phyloP scores from a whole-genome alignment of 2,797 vertebrate species.

The Propithecus perrieri region DNA sequence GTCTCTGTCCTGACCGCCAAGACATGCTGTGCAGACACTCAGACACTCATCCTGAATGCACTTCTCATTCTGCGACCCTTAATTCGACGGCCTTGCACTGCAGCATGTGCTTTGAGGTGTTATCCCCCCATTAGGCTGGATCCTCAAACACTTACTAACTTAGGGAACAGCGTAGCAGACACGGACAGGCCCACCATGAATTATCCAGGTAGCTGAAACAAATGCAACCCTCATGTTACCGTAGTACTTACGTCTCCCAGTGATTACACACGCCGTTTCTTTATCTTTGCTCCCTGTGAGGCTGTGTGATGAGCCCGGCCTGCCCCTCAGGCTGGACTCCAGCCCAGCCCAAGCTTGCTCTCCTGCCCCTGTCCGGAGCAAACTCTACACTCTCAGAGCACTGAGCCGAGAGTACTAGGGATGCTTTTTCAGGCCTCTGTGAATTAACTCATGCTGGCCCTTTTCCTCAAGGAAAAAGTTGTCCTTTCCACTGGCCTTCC shows the following conservation, averaged over 20 bases:
- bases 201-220: background rate
- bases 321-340: background rate
- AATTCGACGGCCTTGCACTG: no score
- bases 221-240: fast-evolving
- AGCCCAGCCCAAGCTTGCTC: background rate
- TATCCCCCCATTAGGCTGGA: background rate
- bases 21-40: background rate
- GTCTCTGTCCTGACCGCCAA: background rate
- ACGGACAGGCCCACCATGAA: fast-evolving
- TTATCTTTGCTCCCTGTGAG: background rate
- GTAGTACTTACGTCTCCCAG: background rate
- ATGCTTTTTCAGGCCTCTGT: background rate
- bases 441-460: fast-evolving
- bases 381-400: fast-evolving
- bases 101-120: no score
- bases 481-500: background rate
- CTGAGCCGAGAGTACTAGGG: background rate
- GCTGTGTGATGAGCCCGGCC: fast-evolving
- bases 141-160: background rate
- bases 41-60: background rate
- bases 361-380: background rate
- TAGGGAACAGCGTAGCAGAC: no score
- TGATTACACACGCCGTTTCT: background rate
- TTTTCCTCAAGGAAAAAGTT: background rate
- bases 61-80: background rate